Conservation (phyloP, 1,140 invertebrate species). For the Drosophila mauritiana region DNA sequence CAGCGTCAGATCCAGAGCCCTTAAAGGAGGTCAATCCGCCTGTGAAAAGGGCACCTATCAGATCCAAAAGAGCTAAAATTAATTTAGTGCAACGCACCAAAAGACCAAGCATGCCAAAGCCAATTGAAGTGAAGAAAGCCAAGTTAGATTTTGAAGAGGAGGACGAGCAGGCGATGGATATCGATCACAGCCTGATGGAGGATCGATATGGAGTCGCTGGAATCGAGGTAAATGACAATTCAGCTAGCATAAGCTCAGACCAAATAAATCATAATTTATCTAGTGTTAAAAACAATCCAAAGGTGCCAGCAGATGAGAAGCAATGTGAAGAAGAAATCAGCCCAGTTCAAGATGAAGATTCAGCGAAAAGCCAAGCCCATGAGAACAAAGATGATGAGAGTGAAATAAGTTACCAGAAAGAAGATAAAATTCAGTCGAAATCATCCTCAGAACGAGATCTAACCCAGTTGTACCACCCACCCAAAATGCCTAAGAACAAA, state of each 20-base stretch:
- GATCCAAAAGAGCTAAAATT: constrained; percentile 67
- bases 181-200: constrained; percentile 12
- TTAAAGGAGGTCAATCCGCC: constrained; percentile 18
- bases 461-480: constrained; percentile 60
- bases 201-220: constrained; percentile 2
- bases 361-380: background rate
- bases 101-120: constrained; percentile 12
- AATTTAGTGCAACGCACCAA: constrained; percentile 75
- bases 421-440: constrained; percentile 7
- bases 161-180: background rate
- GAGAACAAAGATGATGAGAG: background rate
- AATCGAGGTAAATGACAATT: constrained; percentile 28
- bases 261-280: constrained; percentile 35
- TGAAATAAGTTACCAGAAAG: background rate
- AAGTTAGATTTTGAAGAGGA: constrained; percentile 1
- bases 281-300: constrained; percentile 32
- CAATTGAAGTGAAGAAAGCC: constrained; percentile 4
- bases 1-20: background rate
- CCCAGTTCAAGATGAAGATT: background rate
- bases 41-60: constrained; percentile 11
- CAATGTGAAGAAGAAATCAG: background rate
- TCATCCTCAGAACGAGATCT: constrained; percentile 38
- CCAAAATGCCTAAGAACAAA: constrained; percentile 58
- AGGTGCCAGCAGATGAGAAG: constrained; percentile 22
- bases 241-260: constrained; percentile 7